Base-by-base conservation (phyloP, 2,797 vertebrate species). In the Denticeps clupeoides region DNA sequence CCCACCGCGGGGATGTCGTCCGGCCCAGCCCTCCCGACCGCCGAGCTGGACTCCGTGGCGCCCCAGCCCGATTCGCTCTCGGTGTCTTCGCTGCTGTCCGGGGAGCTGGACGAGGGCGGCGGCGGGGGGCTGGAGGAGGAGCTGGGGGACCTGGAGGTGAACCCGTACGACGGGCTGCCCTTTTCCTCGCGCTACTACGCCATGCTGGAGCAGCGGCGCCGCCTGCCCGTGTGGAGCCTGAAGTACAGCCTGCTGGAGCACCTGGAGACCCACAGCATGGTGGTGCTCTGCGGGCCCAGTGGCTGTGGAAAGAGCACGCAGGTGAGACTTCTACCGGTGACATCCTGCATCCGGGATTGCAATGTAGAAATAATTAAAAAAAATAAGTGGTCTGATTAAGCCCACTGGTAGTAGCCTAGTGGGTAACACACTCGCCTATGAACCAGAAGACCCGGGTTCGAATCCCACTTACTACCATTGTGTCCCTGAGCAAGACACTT, bases 231-330 rank as follows among this genome's bases (percentile, higher is more conserved):
- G 0, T 95, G 91, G 91, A 74, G 57, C 9, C 49, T 88, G 45
- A 84, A 80, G 33, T 82, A 82, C 67, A 71, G 58, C 53, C 78
- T 97, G 45, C 72, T 96, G 75, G 89, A 91, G 63, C 82, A 79
- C 7, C 74, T 97, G 74, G 87, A 93, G 68, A 75, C 62, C 28
- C 78, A 72, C 69, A 83, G 72, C 60, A 82, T 93, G 71, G 63
- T 96, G 29, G 64, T 98, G 47, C 68, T 98, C 48, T 91, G 88
- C 0, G 85, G 83, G 0, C 71, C 79, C 1, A 82, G 84, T 0
- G 90, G 92, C 6, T 62, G 78, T 0, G 93, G 93, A 46, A 97
- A 93, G 71, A 98, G 93, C 73, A 96, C 93, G 0, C 93, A 98
- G 89, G 85, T 85, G 9, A 46, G 26, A 2, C 18, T 5, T 19